phyloP scores from a whole-genome alignment of 2,113 vertebrate genomes.

The Siniperca knerii region DNA sequence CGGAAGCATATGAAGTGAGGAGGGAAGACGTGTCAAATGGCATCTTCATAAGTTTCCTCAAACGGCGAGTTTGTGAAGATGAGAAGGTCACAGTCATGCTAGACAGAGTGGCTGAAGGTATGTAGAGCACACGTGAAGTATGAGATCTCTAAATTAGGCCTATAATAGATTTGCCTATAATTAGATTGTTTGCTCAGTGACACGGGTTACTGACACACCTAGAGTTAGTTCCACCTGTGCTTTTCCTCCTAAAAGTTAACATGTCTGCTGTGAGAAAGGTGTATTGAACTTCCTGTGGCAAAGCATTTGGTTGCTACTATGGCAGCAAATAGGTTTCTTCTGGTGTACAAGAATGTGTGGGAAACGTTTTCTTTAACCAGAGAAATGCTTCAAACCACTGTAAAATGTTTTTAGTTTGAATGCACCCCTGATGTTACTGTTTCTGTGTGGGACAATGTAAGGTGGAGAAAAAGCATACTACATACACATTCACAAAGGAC shows the following conservation, averaged over 20 bases:
- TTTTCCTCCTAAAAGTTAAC: not conserved
- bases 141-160: not conserved
- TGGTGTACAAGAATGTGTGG: not conserved
- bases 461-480: not conserved
- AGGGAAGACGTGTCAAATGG: constrained; percentile 86
- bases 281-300: not conserved
- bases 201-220: not conserved
- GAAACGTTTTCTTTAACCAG: not conserved
- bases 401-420: not conserved
- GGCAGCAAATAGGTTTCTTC: not conserved
- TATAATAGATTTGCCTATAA: not conserved
- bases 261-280: too few relatives aligned
- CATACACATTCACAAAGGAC: not conserved
- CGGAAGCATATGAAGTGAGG: constrained; percentile 90
- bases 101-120: constrained; percentile 91
- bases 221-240: not conserved
- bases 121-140: constrained; percentile 8
- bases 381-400: not conserved
- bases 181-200: too few relatives aligned
- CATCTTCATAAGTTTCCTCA: constrained; percentile 89
- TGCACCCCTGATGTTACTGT: not conserved
- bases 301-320: not conserved
- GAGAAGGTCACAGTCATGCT: constrained; percentile 92
- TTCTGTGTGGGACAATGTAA: not conserved
- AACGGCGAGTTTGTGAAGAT: constrained; percentile 86